Base-by-base conservation (phyloP, 2,888 invertebrate species). In the Sphecodes monilicornis region DNA sequence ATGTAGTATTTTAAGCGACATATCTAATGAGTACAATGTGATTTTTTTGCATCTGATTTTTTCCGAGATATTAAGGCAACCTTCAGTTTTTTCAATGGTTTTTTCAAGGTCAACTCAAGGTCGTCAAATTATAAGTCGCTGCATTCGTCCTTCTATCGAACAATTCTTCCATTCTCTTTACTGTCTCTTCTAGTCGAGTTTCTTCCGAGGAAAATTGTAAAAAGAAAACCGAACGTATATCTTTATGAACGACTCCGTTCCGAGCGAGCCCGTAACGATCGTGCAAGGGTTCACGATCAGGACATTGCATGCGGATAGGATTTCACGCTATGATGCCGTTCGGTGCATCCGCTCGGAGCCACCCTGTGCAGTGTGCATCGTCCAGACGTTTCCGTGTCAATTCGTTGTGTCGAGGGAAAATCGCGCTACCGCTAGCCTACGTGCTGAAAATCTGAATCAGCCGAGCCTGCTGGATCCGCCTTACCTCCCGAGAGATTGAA, bases 381-480 rank as follows among this genome's bases (percentile, higher is more conserved):
- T 16, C 22, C 22, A 39, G 64, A 71, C 26, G 54, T 46, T 69
- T 29, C 69, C 69, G 18, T 22, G 66, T 18, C 36, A 57, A 72
- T 76, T 76, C 71, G 71, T 76, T n/a, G 43, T 29, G 13, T 13
- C 54, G 50, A 72, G 41, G 26, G 60, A 77, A 84, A 77, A 54
- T 84, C 70, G 54, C 69, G 41, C 26, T 32, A n/a, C 54, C 82
- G 50, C 46, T 22, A 32, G 41, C 26, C 32, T 76, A 76, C 78
- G 79, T 77, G 90, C 76, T 74, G 76, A 68, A 78, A 87, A 77
- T 79, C 70, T 57, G 32, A 50, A 86, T 71, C 36, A 26, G 41
- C 8, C 41, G 26, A 16, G 66, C 22, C 64, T 64, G 60, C 64
- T 60, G 60, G 60, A 32, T 26, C 11, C 11, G 60, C 2, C 29